Percentiles rank a stretch among this genome's conserved stretches.
These are phyloP conservation scores for Operophtera brumata DNA, from an alignment of 2,888 invertebrate genomes.

Conservation along the genomic window DNA sequence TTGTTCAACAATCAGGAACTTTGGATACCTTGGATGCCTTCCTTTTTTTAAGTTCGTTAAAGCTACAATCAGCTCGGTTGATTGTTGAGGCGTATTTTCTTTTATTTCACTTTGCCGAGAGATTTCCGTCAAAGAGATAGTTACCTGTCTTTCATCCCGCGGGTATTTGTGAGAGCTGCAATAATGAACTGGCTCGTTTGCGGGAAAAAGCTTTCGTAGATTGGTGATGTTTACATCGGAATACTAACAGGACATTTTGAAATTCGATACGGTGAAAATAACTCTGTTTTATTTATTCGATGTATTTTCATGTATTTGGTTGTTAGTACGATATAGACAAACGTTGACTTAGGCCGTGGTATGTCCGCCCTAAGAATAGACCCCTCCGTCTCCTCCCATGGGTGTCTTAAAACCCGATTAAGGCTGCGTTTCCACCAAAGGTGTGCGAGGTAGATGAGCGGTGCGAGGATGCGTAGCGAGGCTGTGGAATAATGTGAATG, in stretches of 20 bases:
- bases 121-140: conserved; percentile 9
- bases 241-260: not conserved
- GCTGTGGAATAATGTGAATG: too few species aligned
- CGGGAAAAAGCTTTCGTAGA: not conserved
- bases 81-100: not conserved
- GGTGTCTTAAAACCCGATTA: too few species aligned
- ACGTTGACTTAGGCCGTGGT: too few species aligned
- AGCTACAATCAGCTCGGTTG: conserved; percentile 1
- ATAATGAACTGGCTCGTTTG: conserved; percentile 11
- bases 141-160: not conserved
- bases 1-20: conserved; percentile 13
- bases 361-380: too few species aligned
- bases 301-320: too few species aligned
- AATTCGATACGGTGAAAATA: not conserved
- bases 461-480: too few species aligned
- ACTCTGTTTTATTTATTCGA: too few species aligned
- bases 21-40: conserved; percentile 2
- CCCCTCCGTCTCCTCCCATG: too few species aligned
- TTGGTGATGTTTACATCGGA: not conserved
- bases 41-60: conserved; percentile 18
- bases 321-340: too few species aligned
- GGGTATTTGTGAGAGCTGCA: not conserved
- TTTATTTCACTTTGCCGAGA: not conserved
- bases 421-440: too few species aligned
- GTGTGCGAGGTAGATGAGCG: too few species aligned